A percentile compares a stretch with the other conserved stretches of the same genome.
phyloP scores from a whole-genome alignment of 1,140 invertebrate genomes.

The Plectrocnemia conspersa region DNA sequence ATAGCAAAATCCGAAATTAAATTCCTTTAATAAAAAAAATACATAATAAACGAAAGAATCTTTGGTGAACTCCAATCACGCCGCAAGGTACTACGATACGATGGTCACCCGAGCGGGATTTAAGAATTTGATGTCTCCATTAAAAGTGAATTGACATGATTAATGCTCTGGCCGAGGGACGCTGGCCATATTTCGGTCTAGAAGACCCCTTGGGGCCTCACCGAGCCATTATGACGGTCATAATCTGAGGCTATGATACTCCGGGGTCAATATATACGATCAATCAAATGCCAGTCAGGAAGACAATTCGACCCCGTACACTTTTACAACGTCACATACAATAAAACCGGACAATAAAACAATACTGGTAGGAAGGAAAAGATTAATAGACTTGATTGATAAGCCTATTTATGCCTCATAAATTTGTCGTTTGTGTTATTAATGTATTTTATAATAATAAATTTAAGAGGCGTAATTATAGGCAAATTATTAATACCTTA shows the following conservation, averaged over 20 bases:
- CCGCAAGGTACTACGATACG: constrained; percentile 1
- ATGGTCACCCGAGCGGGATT: constrained; percentile 23
- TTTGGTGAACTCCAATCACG: constrained; percentile 1
- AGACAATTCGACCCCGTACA: constrained; percentile 1
- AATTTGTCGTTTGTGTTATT: no score
- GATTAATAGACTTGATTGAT: no score
- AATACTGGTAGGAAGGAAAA: no score
- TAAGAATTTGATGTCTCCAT: constrained; percentile 33
- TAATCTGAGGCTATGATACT: neutral
- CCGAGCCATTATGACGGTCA: constrained; percentile 6
- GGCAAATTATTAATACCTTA: no score
- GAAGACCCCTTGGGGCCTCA: neutral
- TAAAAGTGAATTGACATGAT: constrained; percentile 32
- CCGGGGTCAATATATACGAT: constrained; percentile 5
- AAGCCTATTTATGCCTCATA: no score
- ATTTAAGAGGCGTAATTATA: no score
- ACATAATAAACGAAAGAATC: no score
- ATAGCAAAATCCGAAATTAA: no score
- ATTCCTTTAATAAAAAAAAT: no score
- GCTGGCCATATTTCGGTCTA: neutral
- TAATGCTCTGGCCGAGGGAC: constrained; percentile 19
- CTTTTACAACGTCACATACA: neutral
- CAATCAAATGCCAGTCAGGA: constrained; percentile 3
- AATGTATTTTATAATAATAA: no score
- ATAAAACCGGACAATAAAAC: no score